These are phyloP conservation scores for Metalampra italica DNA, from an alignment of 2,888 invertebrate species.

Conservation along the genomic window DNA sequence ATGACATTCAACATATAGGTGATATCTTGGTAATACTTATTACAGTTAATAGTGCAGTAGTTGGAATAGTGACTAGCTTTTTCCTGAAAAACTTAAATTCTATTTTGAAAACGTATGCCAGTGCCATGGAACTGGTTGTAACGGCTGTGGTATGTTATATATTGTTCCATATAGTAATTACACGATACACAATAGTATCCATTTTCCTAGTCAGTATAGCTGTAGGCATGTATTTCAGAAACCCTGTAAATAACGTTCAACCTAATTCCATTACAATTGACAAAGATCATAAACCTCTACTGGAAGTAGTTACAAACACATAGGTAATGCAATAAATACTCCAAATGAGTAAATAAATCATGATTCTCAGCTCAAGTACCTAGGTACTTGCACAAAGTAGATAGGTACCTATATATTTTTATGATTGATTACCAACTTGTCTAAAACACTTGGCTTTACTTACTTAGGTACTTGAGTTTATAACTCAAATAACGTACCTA, in stretches of 20 bases:
- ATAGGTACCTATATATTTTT: too few species aligned
- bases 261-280: conserved; percentile 13
- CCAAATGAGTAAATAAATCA: too few species aligned
- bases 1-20: conserved; percentile 75
- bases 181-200: conserved; percentile 88
- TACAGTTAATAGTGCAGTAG: conserved; percentile 92
- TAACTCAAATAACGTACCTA: too few species aligned
- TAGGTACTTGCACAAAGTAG: too few species aligned
- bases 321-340: not conserved
- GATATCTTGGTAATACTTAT: conserved; percentile 87
- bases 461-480: too few species aligned
- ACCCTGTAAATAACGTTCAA: conserved; percentile 85
- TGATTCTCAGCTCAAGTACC: too few species aligned
- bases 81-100: conserved; percentile 96
- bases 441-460: too few species aligned
- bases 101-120: conserved; percentile 96
- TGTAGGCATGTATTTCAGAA: conserved; percentile 91
- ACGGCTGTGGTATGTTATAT: conserved; percentile 93
- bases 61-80: conserved; percentile 96
- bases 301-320: conserved; percentile 40
- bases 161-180: conserved; percentile 90
- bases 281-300: conserved; percentile 46
- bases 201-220: conserved; percentile 90
- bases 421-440: too few species aligned
- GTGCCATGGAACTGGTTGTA: conserved; percentile 93